A percentile compares a stretch with the other conserved stretches of the same genome.
These are phyloP conservation scores for Myzus persicae DNA, from an alignment of 1,140 invertebrate genomes.

Conservation along the genomic window DNA sequence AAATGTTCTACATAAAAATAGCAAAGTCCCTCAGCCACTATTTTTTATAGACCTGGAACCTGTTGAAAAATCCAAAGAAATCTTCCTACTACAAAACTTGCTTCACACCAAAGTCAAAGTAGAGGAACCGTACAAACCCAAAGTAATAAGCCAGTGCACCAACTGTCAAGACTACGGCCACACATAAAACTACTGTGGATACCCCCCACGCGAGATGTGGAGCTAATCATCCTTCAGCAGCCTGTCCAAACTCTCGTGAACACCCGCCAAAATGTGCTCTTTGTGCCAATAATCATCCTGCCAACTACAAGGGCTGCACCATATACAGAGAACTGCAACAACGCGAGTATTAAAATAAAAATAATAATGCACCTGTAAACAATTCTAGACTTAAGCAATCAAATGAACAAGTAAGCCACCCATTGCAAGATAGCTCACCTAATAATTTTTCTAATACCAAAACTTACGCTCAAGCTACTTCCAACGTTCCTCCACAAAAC, in stretches of 20 bases:
- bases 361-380: too few relatives aligned
- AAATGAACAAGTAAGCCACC: too few relatives aligned
- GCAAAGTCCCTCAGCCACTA: background rate
- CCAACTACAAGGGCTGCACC: too few relatives aligned
- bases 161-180: background rate
- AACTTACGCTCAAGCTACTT: too few relatives aligned
- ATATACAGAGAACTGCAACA: too few relatives aligned
- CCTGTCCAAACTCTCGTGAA: slow-evolving; percentile 64
- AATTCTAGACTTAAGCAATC: too few relatives aligned
- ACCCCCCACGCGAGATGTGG: slow-evolving; percentile 63
- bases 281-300: slow-evolving; percentile 63
- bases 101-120: slow-evolving; percentile 5
- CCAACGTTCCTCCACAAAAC: too few relatives aligned
- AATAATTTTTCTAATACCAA: too few relatives aligned
- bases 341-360: too few relatives aligned
- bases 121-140: background rate
- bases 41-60: background rate
- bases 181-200: slow-evolving; percentile 61
- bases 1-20: background rate
- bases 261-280: slow-evolving; percentile 63
- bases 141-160: background rate
- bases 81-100: background rate
- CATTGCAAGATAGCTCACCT: too few relatives aligned
- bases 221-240: slow-evolving; percentile 62
- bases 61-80: background rate